Conservation (phyloP, 2,113 vertebrate genomes). For the Hippocampus zosterae region DNA sequence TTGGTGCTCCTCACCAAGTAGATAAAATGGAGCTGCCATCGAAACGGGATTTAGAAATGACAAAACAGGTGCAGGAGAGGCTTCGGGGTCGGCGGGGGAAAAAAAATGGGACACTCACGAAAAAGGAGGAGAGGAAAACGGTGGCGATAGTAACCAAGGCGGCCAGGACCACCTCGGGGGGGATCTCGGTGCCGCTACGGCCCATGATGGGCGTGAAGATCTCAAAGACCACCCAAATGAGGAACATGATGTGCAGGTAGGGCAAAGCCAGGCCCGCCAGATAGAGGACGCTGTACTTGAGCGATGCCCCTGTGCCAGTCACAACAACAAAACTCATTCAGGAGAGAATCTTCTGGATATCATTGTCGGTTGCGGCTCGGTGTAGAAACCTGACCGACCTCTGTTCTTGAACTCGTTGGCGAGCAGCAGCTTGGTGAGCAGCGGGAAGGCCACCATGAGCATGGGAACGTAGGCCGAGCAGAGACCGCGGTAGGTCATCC, state of each 20-base stretch:
- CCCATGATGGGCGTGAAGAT: conserved; percentile 96
- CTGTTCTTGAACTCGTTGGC: conserved; percentile 77
- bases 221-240: conserved; percentile 94
- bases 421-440: conserved; percentile 78
- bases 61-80: not conserved
- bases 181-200: conserved; percentile 90
- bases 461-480: conserved; percentile 89
- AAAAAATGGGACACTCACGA: conserved; percentile 74
- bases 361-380: no score
- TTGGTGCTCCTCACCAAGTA: conserved; percentile 86
- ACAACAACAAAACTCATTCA: not conserved
- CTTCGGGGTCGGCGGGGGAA: not conserved
- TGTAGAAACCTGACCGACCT: conserved; percentile 65
- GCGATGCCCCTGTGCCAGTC: conserved; percentile 74
- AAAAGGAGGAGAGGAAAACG: conserved; percentile 86
- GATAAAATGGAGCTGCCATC: conserved; percentile 85
- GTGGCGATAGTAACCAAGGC: conserved; percentile 78
- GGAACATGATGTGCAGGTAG: conserved; percentile 86
- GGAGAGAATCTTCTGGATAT: not conserved
- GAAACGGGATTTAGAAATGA: conserved; percentile 6
- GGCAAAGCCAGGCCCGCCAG: conserved; percentile 85
- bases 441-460: conserved; percentile 88
- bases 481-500: conserved; percentile 79
- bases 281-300: conserved; percentile 81
- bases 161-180: conserved; percentile 85